Evolutionary conservation across 2,888 invertebrate species (phyloP), one percentile per base, ranked within the genome.

Genomic region (Liposcelis brunnea): DNA sequence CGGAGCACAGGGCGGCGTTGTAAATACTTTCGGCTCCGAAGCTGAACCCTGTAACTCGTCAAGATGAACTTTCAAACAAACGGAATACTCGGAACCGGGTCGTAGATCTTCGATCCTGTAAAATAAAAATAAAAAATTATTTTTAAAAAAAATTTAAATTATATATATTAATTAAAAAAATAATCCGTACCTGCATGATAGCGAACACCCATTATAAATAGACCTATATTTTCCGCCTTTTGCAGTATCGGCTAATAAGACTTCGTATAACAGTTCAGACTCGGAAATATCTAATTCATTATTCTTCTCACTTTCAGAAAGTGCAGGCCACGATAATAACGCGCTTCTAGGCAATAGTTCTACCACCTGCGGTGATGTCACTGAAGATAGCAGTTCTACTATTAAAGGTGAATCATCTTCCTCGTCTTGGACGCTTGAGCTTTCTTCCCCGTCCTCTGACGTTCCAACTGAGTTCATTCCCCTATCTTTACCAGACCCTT

Each of bases 21-120:
- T 74, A 66, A 90, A 87, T 53, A 77, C 77, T 48, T 79, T 75
- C 46, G 83, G 77, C 57, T 81, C 80, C 48, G 83, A 82, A 7
- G 80, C 75, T 33, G 75, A 72, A 44, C 86, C 86, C 51, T 77
- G 75, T 50, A 80, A 59, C 58, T 77, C 77, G 52, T 85, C 82
- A 50, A 81, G 65, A 56, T 79, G 75, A 53, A 84, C 82, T 63
- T 80, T 80, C 52, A 83, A 68, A 56, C 83, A 80, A 53, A 89
- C 79, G 49, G 80, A 76, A 65, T 89, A 90, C 59, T 85, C 84
- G 59, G 82, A 80, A n/a, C 84, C 85, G 11, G 90, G 89, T 60
- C 79, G 75, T 56, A 90, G 67, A 63, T 89, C 86, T 61, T 83
- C 78, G 50, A 90, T 78, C 54, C 66, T 67, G 50, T 56, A 54